Percentiles rank a stretch among this genome's conserved stretches.
Evolutionary conservation across 2,888 invertebrate genomes (phyloP).

Genomic region (Spialia ferax): DNA sequence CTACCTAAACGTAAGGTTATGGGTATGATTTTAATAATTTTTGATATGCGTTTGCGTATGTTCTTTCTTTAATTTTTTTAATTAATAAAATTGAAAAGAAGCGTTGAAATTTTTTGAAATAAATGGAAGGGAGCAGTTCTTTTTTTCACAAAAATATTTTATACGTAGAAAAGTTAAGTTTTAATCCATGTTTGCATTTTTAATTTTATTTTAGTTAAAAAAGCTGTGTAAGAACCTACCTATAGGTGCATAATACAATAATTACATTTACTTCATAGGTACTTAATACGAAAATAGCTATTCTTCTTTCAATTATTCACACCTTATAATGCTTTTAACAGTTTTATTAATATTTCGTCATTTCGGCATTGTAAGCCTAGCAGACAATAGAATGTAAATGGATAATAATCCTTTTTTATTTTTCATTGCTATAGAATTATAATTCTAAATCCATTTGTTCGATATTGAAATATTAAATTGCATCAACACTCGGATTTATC

Average conservation of each 20-base stretch:
- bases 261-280: too few species aligned
- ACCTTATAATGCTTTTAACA: not conserved
- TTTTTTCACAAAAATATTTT: too few species aligned
- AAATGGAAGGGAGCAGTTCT: too few species aligned
- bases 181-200: too few species aligned
- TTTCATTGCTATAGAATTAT: not conserved
- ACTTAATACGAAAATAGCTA: not conserved
- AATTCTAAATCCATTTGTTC: conserved; percentile 7
- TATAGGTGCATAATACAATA: too few species aligned
- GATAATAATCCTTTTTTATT: conserved; percentile 10
- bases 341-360: not conserved
- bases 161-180: too few species aligned
- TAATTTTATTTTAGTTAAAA: too few species aligned
- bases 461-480: conserved; percentile 10
- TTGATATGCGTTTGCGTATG: too few species aligned
- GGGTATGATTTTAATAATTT: not conserved
- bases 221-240: too few species aligned
- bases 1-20: not conserved
- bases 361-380: not conserved
- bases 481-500: conserved; percentile 1
- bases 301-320: not conserved
- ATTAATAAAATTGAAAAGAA: too few species aligned
- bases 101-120: too few species aligned
- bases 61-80: too few species aligned
- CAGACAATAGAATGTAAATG: conserved; percentile 4